Percentiles rank a stretch among this genome's conserved stretches.
Conservation (phyloP, 2,888 invertebrate genomes). For the Molanna angustata region DNA sequence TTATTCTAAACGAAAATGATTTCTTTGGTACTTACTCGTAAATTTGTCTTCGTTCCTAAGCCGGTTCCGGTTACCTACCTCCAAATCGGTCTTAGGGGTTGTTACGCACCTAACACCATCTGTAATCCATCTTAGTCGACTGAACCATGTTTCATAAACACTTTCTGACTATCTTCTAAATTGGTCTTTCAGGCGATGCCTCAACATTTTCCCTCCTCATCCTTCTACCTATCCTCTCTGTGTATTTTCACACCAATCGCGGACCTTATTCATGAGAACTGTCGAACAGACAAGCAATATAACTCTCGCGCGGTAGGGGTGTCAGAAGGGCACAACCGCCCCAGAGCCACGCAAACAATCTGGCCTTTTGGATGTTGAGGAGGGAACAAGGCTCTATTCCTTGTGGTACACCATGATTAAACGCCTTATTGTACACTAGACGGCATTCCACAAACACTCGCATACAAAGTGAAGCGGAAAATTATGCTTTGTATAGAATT, state of each 20-base stretch:
- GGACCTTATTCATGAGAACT: constrained; percentile 34
- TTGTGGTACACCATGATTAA: constrained; percentile 33
- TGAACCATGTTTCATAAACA: constrained; percentile 4
- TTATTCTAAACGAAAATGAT: no score
- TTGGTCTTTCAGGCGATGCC: constrained; percentile 7
- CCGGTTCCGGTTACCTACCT: background rate
- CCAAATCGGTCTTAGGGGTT: background rate
- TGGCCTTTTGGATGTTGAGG: background rate
- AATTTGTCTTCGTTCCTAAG: no score
- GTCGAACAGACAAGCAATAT: constrained; percentile 34
- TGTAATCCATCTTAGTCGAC: constrained; percentile 1
- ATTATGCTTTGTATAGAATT: constrained; percentile 19
- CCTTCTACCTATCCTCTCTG: constrained; percentile 17
- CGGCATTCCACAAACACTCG: constrained; percentile 22
- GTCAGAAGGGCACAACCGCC: constrained; percentile 19
- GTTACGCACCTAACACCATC: background rate
- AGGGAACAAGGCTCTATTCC: constrained; percentile 17
- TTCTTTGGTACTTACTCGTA: no score
- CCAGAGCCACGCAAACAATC: background rate
- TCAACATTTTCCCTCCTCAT: constrained; percentile 1
- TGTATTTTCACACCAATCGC: constrained; percentile 16
- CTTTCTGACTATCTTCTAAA: constrained; percentile 4
- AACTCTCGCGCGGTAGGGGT: constrained; percentile 17
- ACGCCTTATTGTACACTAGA: constrained; percentile 31
- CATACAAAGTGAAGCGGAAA: constrained; percentile 21